A percentile compares a stretch with the other conserved stretches of the same genome.
These are phyloP conservation scores for Polymixis flavicincta DNA, from an alignment of 2,888 invertebrate species.

Conservation along the genomic window DNA sequence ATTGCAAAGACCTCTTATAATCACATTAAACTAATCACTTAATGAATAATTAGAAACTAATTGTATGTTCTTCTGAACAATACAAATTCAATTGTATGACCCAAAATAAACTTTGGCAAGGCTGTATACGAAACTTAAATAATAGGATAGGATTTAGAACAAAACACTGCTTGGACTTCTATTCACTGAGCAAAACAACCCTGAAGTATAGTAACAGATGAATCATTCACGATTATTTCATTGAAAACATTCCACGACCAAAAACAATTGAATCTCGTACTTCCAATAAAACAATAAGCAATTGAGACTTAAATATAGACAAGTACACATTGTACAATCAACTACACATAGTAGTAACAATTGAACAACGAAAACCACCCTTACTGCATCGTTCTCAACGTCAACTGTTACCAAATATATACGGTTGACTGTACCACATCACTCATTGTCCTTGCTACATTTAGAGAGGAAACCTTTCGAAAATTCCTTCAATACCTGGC, in stretches of 20 bases:
- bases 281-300: slow-evolving; percentile 56
- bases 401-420: not conserved
- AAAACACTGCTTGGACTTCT: not conserved
- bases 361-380: slow-evolving; percentile 1
- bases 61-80: not conserved
- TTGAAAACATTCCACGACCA: slow-evolving; percentile 52
- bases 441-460: slow-evolving; percentile 79
- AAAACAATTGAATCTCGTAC: slow-evolving; percentile 57
- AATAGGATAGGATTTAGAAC: not conserved
- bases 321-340: slow-evolving; percentile 20
- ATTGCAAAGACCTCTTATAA: not conserved
- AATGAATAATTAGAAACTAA: not conserved
- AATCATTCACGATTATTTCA: slow-evolving; percentile 48
- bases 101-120: not conserved
- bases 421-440: slow-evolving; percentile 36
- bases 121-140: not conserved
- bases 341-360: not conserved
- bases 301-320: slow-evolving; percentile 35
- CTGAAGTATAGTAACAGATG: slow-evolving; percentile 21
- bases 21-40: not conserved
- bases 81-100: not conserved
- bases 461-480: slow-evolving; percentile 80
- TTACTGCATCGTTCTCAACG: not conserved
- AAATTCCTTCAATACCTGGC: slow-evolving; percentile 73
- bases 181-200: not conserved